Percentiles rank a stretch among this genome's conserved stretches.
Evolutionary conservation across 2,113 vertebrate genomes (phyloP).

Genomic region (Eretmochelys imbricata): DNA sequence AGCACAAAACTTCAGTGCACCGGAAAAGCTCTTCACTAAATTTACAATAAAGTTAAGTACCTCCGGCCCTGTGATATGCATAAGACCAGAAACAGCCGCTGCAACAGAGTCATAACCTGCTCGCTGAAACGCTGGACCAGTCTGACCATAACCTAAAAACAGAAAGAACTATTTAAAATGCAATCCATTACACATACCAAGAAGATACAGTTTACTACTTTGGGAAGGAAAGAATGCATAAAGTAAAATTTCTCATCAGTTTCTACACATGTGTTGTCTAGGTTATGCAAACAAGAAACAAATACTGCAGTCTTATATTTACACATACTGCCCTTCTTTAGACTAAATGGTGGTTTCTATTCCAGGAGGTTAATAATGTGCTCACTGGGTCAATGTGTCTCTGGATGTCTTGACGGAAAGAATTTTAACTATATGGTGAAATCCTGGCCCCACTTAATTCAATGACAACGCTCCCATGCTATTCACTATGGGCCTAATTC

Average conservation of each 20-base stretch:
- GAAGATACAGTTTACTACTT: neutral
- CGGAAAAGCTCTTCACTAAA: neutral
- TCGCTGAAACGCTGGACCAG: slow-evolving; percentile 86
- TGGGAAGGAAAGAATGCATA: neutral
- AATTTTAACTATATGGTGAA: neutral
- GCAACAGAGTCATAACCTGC: slow-evolving; percentile 93
- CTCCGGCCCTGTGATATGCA: slow-evolving; percentile 95
- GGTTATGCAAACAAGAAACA: neutral
- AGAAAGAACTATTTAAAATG: neutral
- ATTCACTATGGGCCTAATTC: neutral
- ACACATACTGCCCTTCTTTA: neutral
- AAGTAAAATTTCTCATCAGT: neutral
- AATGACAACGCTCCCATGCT: neutral
- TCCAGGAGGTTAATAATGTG: neutral
- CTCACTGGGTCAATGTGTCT: neutral
- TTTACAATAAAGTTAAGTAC: slow-evolving; percentile 68
- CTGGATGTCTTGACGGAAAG: neutral
- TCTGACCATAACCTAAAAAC: slow-evolving; percentile 92
- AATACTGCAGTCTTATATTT: neutral
- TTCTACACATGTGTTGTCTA: neutral
- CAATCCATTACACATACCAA: neutral
- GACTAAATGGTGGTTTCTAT: neutral
- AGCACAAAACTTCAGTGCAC: neutral
- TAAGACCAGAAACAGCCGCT: slow-evolving; percentile 93
- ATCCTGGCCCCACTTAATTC: neutral